Evolutionary conservation across 53 echinoderm and acorn worm species (phyloP).

Genomic region (Paelopatides confundens): DNA sequence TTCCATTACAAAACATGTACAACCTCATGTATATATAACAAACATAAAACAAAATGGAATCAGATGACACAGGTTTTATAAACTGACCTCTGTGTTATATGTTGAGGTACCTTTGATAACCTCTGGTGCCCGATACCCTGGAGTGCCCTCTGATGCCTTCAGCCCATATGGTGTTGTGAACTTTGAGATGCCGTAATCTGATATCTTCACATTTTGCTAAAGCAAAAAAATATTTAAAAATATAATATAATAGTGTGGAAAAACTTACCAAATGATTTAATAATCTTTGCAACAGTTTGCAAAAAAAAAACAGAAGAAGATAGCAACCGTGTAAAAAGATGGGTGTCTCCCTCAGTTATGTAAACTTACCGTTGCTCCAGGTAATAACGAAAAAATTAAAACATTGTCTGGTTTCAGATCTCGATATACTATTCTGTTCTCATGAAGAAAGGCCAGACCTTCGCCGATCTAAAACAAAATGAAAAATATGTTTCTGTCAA

Average conservation of each 20-base stretch:
- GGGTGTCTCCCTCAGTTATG: too few species aligned
- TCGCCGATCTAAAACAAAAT: constrained; percentile 77
- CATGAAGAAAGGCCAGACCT: constrained; percentile 88
- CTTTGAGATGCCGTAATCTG: constrained; percentile 95
- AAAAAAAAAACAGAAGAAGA: too few species aligned
- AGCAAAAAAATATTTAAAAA: background rate
- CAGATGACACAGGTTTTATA: background rate
- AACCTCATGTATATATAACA: too few species aligned
- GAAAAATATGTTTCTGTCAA: too few species aligned
- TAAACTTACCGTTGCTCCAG: constrained; percentile 78
- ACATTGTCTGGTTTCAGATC: constrained; percentile 98
- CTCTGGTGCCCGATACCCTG: constrained; percentile 95
- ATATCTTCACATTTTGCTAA: constrained; percentile 96
- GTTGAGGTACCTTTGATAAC: constrained; percentile 84
- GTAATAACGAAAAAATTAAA: constrained; percentile 90
- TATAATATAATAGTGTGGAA: background rate
- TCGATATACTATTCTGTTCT: constrained; percentile 93
- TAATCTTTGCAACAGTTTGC: too few species aligned
- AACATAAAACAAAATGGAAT: background rate
- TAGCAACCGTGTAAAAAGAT: too few species aligned
- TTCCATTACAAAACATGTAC: too few species aligned
- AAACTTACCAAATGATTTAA: too few species aligned
- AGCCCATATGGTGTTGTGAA: constrained; percentile 90
- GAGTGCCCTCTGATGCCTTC: constrained; percentile 87
- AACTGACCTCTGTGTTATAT: constrained; percentile 77